A percentile compares a stretch with the other conserved stretches of the same genome.
These are phyloP conservation scores for Micrasema minimum DNA, from an alignment of 1,140 invertebrate genomes.

Conservation along the genomic window DNA sequence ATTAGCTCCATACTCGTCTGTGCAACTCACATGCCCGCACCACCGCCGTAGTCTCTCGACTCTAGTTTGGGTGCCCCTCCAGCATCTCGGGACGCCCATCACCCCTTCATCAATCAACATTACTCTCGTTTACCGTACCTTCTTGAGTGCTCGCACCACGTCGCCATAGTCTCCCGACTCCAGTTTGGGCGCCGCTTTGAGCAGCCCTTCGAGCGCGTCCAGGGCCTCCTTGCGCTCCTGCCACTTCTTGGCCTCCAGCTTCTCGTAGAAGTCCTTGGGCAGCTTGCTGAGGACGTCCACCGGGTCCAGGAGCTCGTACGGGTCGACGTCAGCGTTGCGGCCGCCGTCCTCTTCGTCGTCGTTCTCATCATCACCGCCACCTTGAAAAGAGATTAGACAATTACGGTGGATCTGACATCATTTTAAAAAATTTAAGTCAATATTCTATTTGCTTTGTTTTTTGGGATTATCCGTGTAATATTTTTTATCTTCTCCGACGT, in stretches of 20 bases:
- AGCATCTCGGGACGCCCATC: too few relatives aligned
- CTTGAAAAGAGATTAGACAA: slow-evolving; percentile 29
- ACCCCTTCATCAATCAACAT: too few relatives aligned
- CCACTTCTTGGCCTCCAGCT: slow-evolving; percentile 97
- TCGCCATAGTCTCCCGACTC: slow-evolving; percentile 94
- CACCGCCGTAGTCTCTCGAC: too few relatives aligned
- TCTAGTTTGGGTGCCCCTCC: too few relatives aligned
- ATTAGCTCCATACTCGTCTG: too few relatives aligned
- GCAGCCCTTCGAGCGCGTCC: slow-evolving; percentile 80
- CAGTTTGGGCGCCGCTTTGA: slow-evolving; percentile 85
- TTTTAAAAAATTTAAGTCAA: too few relatives aligned
- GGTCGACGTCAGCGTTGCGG: slow-evolving; percentile 81
- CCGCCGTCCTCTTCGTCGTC: slow-evolving; percentile 71
- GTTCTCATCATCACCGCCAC: slow-evolving; percentile 59
- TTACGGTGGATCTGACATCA: too few relatives aligned
- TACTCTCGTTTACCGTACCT: too few relatives aligned
- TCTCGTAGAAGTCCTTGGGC: slow-evolving; percentile 96
- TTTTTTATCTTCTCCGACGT: too few relatives aligned
- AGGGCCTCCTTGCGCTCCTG: slow-evolving; percentile 94
- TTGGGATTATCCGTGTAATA: too few relatives aligned
- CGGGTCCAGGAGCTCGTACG: slow-evolving; percentile 89
- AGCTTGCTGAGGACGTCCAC: slow-evolving; percentile 93
- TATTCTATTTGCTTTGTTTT: too few relatives aligned
- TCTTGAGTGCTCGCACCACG: slow-evolving; percentile 87
- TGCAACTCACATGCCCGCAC: too few relatives aligned